Evolutionary conservation across 2,888 invertebrate genomes (phyloP).

Genomic region (Herminia tarsipennalis): DNA sequence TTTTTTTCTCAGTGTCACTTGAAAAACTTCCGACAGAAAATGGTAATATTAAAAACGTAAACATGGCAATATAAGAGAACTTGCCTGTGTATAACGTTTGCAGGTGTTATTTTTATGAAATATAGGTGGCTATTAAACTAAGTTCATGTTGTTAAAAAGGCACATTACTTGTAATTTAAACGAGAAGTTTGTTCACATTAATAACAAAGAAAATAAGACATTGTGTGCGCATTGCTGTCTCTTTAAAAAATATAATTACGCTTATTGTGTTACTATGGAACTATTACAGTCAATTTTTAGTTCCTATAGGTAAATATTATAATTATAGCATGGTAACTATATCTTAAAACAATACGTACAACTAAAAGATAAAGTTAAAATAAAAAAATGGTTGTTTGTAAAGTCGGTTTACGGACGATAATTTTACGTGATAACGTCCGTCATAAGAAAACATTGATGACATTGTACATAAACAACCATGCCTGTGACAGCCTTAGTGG

Average conservation of each 20-base stretch:
- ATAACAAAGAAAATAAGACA: constrained; percentile 14
- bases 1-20: constrained; percentile 41
- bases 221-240: no score
- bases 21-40: constrained; percentile 38
- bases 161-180: constrained; percentile 38
- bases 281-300: background rate
- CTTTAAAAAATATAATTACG: no score
- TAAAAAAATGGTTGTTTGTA: no score
- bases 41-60: constrained; percentile 47
- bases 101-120: constrained; percentile 46
- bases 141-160: constrained; percentile 32
- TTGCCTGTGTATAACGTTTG: constrained; percentile 45
- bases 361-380: no score
- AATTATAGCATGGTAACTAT: no score
- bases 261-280: background rate
- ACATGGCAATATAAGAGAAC: constrained; percentile 25
- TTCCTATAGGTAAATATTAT: no score
- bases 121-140: constrained; percentile 37
- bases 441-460: no score
- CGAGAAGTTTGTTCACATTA: constrained; percentile 26
- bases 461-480: no score
- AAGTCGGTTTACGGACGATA: no score
- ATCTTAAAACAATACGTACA: no score
- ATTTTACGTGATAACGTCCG: no score
- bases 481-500: no score